Evolutionary conservation across 2,113 vertebrate species (phyloP).

Genomic region (Pionites leucogaster): DNA sequence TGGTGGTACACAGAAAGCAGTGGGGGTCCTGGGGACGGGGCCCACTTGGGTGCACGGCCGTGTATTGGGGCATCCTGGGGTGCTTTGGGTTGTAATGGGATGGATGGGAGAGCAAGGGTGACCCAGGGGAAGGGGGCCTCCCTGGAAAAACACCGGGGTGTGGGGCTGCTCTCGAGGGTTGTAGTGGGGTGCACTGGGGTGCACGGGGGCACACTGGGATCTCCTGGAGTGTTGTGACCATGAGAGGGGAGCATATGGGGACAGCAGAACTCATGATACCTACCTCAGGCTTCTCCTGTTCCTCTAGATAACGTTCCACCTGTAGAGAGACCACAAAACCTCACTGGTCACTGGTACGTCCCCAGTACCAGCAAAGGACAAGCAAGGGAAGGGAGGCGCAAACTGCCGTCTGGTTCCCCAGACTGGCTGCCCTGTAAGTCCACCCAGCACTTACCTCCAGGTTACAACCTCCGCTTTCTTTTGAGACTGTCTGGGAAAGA

Average conservation of each 20-base stretch:
- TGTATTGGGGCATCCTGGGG: not conserved
- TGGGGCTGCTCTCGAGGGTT: not conserved
- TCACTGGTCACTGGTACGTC: not conserved
- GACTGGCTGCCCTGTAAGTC: not conserved
- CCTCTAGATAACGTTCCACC: fast-evolving
- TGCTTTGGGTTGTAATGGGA: not conserved
- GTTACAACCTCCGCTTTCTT: fast-evolving
- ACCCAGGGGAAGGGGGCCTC: not conserved
- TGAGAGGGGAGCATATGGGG: too few relatives aligned
- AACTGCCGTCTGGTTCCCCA: not conserved
- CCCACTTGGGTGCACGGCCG: not conserved
- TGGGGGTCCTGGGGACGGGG: too few relatives aligned
- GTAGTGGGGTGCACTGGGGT: too few relatives aligned
- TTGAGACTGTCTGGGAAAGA: not conserved
- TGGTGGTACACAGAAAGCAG: not conserved
- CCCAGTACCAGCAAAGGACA: not conserved
- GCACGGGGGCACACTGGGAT: not conserved
- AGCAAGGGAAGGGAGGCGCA: not conserved
- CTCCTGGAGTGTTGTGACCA: too few relatives aligned
- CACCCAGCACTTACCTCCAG: fast-evolving
- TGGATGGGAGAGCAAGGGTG: not conserved
- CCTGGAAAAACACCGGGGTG: not conserved
- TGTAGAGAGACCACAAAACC: not conserved
- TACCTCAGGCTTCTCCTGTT: fast-evolving
- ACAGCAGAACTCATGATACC: fast-evolving